phyloP scores from a whole-genome alignment of 2,888 invertebrate species.

The Pandemis corylana region DNA sequence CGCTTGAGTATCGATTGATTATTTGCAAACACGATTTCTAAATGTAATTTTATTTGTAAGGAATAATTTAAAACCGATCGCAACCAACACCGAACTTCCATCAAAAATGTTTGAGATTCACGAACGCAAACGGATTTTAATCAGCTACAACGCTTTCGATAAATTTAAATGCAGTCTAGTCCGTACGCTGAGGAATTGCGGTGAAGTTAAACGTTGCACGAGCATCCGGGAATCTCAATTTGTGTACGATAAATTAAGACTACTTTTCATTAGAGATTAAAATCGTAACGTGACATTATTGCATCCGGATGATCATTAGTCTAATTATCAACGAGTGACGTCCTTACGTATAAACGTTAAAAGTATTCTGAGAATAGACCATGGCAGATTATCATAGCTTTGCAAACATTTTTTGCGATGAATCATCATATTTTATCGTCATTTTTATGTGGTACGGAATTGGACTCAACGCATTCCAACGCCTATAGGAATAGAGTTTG shows the following conservation, averaged over 20 bases:
- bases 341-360: neutral
- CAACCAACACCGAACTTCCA: neutral
- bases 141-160: constrained; percentile 53
- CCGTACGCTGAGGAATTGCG: constrained; percentile 46
- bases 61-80: neutral
- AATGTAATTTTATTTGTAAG: neutral
- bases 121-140: constrained; percentile 49
- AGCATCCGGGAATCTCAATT: constrained; percentile 43
- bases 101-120: constrained; percentile 11
- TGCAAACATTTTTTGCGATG: neutral
- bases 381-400: neutral
- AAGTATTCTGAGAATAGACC: neutral
- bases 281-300: constrained; percentile 28
- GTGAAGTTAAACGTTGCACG: constrained; percentile 42
- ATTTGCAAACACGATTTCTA: neutral
- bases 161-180: constrained; percentile 47
- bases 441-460: neutral
- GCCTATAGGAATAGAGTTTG: neutral
- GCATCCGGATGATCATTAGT: constrained; percentile 18
- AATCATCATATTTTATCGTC: neutral
- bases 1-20: neutral
- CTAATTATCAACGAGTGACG: constrained; percentile 7
- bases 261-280: constrained; percentile 26
- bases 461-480: neutral
- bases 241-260: constrained; percentile 39